Evolutionary conservation across 2,797 vertebrate species (phyloP).

Genomic region (Macrochelys suwanniensis): DNA sequence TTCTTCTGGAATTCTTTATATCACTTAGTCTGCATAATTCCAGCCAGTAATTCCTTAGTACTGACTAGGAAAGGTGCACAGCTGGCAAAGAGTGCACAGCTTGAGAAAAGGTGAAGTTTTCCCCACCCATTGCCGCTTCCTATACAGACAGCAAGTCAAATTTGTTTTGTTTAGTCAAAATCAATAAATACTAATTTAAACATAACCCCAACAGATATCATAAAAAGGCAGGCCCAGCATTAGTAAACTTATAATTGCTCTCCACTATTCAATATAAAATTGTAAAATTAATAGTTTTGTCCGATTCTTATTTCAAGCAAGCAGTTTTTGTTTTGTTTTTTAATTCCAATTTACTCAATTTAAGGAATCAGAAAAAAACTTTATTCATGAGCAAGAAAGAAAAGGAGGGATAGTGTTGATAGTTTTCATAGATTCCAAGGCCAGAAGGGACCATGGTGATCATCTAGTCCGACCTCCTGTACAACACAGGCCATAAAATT

Average conservation of each 20-base stretch:
- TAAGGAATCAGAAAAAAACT: background rate
- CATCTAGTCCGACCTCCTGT: background rate
- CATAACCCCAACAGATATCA: accelerated
- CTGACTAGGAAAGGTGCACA: background rate
- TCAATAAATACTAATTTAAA: background rate
- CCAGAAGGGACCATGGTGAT: background rate
- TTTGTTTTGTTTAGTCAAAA: background rate
- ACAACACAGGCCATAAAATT: background rate
- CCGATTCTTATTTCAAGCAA: background rate
- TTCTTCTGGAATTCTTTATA: accelerated
- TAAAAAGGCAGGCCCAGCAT: accelerated
- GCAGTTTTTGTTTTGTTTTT: background rate
- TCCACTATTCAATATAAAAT: background rate
- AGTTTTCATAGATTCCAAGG: background rate
- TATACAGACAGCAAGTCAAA: background rate
- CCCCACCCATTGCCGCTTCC: accelerated
- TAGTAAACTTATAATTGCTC: accelerated
- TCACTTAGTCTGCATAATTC: background rate
- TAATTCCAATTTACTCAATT: background rate
- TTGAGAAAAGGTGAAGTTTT: accelerated
- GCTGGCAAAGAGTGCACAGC: accelerated
- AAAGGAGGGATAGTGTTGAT: accelerated
- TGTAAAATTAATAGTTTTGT: background rate
- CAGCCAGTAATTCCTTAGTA: background rate
- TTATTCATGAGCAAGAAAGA: accelerated